Percentiles rank a stretch among this genome's conserved stretches.
phyloP scores from a whole-genome alignment of 2,113 vertebrate genomes.

The Tenrec ecaudatus region DNA sequence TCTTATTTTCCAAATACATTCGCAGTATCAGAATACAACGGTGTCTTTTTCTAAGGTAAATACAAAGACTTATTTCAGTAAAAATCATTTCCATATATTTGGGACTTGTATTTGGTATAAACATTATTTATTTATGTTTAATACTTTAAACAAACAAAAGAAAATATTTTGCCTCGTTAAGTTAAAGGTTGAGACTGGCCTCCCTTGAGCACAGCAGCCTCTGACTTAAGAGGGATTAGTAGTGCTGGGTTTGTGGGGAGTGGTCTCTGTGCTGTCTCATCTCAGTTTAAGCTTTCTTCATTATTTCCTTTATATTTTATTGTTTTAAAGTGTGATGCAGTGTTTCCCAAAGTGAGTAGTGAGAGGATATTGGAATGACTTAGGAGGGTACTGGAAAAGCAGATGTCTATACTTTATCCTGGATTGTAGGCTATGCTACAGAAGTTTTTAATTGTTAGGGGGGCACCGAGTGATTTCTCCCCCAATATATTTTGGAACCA shows the following conservation, averaged over 20 bases:
- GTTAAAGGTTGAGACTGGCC: background rate
- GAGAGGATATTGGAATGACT: too few species aligned
- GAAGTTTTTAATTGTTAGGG: too few species aligned
- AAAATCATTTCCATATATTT: background rate
- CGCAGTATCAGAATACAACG: constrained; percentile 90
- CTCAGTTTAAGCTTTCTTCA: background rate
- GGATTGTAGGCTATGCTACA: too few species aligned
- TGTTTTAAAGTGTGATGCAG: too few species aligned
- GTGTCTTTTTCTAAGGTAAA: constrained; percentile 92
- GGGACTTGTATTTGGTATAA: background rate
- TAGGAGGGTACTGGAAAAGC: too few species aligned
- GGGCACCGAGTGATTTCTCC: too few species aligned
- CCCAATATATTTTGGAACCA: too few species aligned
- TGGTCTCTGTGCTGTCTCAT: background rate
- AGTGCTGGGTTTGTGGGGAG: background rate
- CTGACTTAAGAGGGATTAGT: background rate
- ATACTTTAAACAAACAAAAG: background rate
- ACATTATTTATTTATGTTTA: constrained; percentile 3
- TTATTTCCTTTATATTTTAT: background rate
- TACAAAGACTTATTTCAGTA: background rate
- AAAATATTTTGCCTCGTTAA: background rate
- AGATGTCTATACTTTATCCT: too few species aligned
- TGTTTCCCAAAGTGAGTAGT: too few species aligned
- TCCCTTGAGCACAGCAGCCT: background rate
- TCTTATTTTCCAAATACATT: constrained; percentile 94